These are phyloP conservation scores for Cyrtorhinus lividipennis DNA, from an alignment of 1,140 invertebrate species.

Conservation along the genomic window DNA sequence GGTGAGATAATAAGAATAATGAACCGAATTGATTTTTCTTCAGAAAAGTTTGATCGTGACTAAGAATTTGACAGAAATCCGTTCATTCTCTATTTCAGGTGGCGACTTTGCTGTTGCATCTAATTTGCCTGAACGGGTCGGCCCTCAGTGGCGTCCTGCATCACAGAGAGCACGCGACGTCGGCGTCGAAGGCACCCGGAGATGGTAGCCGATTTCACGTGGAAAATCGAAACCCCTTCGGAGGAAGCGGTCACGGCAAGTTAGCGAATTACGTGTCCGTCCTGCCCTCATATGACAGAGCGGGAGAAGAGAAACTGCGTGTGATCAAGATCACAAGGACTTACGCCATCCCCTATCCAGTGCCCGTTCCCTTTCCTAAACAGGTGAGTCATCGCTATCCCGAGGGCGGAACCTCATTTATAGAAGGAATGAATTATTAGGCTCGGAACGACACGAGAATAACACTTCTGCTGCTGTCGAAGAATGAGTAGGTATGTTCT, in stretches of 20 bases:
- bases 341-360: neutral
- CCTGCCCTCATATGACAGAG: neutral
- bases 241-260: neutral
- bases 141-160: neutral
- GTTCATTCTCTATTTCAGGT: too few relatives aligned
- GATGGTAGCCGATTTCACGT: too few relatives aligned
- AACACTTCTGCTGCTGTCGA: too few relatives aligned
- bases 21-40: too few relatives aligned
- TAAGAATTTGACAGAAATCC: too few relatives aligned
- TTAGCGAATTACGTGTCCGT: neutral
- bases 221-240: neutral
- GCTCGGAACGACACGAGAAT: too few relatives aligned
- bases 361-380: neutral
- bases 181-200: neutral
- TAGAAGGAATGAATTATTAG: too few relatives aligned
- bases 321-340: slow-evolving; percentile 11
- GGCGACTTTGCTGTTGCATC: too few relatives aligned
- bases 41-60: too few relatives aligned
- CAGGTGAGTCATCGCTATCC: neutral
- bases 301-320: neutral
- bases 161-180: neutral
- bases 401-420: too few relatives aligned
- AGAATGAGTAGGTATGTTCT: too few relatives aligned
- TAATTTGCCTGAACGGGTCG: neutral
- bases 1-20: too few relatives aligned